Conservation (phyloP, 2,888 invertebrate genomes). For the Erebia ligea region DNA sequence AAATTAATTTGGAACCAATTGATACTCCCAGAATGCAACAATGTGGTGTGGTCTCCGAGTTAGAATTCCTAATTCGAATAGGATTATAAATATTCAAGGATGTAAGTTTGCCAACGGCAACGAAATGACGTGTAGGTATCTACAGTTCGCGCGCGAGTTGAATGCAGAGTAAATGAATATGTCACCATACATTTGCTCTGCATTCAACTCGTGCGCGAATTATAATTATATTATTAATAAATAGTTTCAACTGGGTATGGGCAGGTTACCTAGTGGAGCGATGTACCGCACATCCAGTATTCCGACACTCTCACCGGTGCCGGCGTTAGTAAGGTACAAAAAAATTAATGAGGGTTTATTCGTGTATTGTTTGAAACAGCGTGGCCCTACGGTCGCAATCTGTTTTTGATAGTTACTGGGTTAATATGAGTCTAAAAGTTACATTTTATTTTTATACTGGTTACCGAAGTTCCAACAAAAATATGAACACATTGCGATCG, state of each 20-base stretch:
- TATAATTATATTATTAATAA: no score
- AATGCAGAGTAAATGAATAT: no score
- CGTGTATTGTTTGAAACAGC: constrained; percentile 60
- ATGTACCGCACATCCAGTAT: constrained; percentile 96
- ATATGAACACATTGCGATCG: constrained; percentile 52
- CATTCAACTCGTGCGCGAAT: no score
- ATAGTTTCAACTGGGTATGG: constrained; percentile 60
- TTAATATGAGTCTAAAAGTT: background rate
- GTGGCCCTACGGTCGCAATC: constrained; percentile 57
- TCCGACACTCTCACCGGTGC: constrained; percentile 91
- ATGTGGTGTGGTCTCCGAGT: background rate
- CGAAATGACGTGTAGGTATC: background rate
- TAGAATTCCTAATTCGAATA: background rate
- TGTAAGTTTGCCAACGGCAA: background rate
- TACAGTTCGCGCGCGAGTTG: no score
- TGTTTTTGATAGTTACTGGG: constrained; percentile 29
- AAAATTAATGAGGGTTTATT: constrained; percentile 57
- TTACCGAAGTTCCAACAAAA: background rate
- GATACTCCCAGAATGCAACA: background rate
- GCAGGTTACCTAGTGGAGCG: constrained; percentile 85
- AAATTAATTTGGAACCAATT: background rate
- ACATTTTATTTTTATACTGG: background rate
- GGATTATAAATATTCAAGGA: background rate
- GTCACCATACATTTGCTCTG: no score
- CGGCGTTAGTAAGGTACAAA: constrained; percentile 88